Evolutionary conservation across 1,140 invertebrate species (phyloP), one percentile per base, ranked within the genome.

Genomic region (Drosophila sulfurigaster): DNA sequence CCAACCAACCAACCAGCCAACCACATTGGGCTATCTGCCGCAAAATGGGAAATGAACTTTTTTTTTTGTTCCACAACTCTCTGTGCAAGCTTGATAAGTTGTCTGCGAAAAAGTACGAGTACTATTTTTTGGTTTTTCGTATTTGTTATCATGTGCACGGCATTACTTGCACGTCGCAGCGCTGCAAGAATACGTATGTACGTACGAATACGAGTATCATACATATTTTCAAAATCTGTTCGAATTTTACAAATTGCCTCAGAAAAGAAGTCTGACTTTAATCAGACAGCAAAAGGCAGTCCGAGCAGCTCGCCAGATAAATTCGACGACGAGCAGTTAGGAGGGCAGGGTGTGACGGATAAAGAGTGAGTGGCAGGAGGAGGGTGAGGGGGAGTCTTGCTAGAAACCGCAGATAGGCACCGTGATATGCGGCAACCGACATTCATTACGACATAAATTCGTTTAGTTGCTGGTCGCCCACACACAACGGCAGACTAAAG

Each of bases 371-470:
- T 25, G 20, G 5, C 32, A 32, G 7, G 30, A 1, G 30, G 1
- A 7, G 30, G 5, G 7, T 1, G 5, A 0, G 6, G 5, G 32
- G 32, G 5, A 32, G 51, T 30, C 11, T 32, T 25, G 25, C n/a
- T 11, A n/a, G 28, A 52, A 52, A 73, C 68, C 81, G 62, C 64
- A 74, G 81, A 85, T 85, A 85, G 78, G 80, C 62, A 71, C 32
- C 20, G 41, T 78, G 81, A 85, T 85, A 85, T 85, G 78, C 60
- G 73, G 72, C 81, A 80, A 78, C 81, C 63, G 82, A 78, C 81
- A 81, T 85, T 85, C 81, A 85, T 85, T 85, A 86, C 78, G 74
- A 78, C 81, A 85, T 86, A 85, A 86, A 85, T 86, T 81, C 75
- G 81, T 78, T 85, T 75, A 68, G 77, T 78, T 79, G 65, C 65